Evolutionary conservation across 2,113 vertebrate genomes (phyloP), one percentile per base, ranked within the genome.

Genomic region (Casuarius casuarius): DNA sequence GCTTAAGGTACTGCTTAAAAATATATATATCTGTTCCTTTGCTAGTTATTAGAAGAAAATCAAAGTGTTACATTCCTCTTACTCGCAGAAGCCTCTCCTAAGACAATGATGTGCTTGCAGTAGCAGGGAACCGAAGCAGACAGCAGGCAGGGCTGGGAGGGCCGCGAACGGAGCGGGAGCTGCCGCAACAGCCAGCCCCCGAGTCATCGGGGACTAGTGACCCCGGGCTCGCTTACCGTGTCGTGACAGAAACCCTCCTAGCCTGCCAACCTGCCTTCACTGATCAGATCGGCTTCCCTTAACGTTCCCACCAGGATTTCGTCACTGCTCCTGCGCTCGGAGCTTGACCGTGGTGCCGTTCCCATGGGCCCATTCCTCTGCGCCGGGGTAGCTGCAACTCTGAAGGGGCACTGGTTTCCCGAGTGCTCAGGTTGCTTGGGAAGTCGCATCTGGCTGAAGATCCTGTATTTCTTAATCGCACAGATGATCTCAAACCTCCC

Each of bases 31-130:
- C 17, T 95, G 78, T 89, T 90, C 90, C 79, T 93, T 95, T 81
- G 68, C 94, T 95, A 90, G 97, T 97, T 97, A 97, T 93, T 95
- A 95, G 92, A 89, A 87, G 76, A 91, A 97, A 96, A 97, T 95
- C 92, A 95, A 96, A 96, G 94, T 85, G 79, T 35, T 93, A 68
- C 74, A 81, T 90, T 92, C 46, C 83, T 25, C 82, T 85, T 84
- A n/a, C 79, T 92, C 19, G 1, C 70, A 35, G 83, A 89, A 94
- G 77, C 75, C 59, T 95, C 68, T 95, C 75, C 5, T 83, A 96
- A 95, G 94, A 91, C 93, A 89, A 83, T 51, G 71, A 44, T 77
- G 76, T 28, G 77, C 75, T 71, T 71, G 82, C 52, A 70, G 1
- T 35, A 61, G 81, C 0, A 0, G 78, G 88, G 84, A 66, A 26